Base-by-base conservation (phyloP, 2,888 invertebrate species). In the Andrena flavipes region DNA sequence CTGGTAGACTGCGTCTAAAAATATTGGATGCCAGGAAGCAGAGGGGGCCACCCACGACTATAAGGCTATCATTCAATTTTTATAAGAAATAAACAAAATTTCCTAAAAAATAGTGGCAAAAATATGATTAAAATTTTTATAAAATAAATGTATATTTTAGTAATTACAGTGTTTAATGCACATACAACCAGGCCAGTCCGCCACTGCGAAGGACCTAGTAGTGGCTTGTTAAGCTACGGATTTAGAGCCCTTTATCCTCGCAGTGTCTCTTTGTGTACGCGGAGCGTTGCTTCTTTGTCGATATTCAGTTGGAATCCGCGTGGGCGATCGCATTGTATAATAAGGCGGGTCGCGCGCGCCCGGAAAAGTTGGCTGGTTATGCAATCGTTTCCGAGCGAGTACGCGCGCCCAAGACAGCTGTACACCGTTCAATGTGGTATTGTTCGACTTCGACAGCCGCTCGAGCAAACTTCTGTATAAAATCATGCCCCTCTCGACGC, bases 321-420 rank as follows among this genome's bases (percentile, higher is more conserved):
- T 69, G 30, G 69, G 75, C 48, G 69, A 59, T 65, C 65, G 85
- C 67, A 59, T 62, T 69, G 70, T 70, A 65, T 80, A 80, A 76
- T 72, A 75, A 72, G 59, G 59, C 29, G 48, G 49, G 42, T 42
- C 42, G 42, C 48, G 20, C 33, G 8, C n/a, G 76, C 35, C 30
- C 72, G 76, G 63, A 56, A 84, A 84, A 80, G 60, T 84, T 72
- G 48, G 60, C 16, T 29, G 49, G 8, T 73, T 70, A 62, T 35
- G 84, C 70, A 72, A 84, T 10, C 75, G 30, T 8, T 75, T 68
- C 64, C 76, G 51, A n/a, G 42, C 30, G 8, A 29, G 48, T 20
- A 59, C 16, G 54, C 51, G 1, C 42, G 42, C 10, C 1, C 48
- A 16, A 60, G 23, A 33, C 56, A 49, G 63, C 63, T 76, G 76